Conservation (phyloP, 2,113 vertebrate species). For the Cairina moschata region DNA sequence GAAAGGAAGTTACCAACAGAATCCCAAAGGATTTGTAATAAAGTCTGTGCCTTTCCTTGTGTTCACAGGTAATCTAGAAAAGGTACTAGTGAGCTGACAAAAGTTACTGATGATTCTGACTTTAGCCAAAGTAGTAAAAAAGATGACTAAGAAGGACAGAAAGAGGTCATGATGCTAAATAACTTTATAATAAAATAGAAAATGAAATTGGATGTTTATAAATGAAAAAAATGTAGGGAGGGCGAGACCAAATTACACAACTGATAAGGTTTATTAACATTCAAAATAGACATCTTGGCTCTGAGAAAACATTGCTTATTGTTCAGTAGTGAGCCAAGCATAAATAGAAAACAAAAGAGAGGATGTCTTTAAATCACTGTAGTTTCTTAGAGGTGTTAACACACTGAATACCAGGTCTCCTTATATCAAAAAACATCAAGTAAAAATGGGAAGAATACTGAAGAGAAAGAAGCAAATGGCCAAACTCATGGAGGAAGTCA, state of each 20-base stretch:
- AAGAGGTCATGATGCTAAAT: background rate
- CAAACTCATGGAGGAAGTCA: background rate
- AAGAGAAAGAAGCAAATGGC: background rate
- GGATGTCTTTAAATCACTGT: background rate
- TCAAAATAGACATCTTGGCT: background rate
- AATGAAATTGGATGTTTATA: background rate
- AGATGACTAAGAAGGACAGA: background rate
- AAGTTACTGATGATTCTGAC: background rate
- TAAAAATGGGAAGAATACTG: background rate
- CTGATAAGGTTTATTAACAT: background rate
- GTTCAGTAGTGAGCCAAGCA: background rate
- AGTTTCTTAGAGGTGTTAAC: background rate
- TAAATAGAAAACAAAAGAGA: background rate
- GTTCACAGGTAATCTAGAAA: background rate
- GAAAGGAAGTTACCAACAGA: background rate
- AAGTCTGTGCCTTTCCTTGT: background rate
- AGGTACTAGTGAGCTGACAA: background rate
- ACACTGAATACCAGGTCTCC: background rate
- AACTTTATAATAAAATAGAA: background rate
- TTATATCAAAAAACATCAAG: background rate
- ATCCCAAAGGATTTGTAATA: background rate
- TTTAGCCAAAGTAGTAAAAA: background rate
- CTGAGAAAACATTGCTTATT: background rate
- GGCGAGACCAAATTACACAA: accelerated
- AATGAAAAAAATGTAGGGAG: background rate